Conservation (phyloP, 2,113 vertebrate genomes). For the Heteronetta atricapilla region DNA sequence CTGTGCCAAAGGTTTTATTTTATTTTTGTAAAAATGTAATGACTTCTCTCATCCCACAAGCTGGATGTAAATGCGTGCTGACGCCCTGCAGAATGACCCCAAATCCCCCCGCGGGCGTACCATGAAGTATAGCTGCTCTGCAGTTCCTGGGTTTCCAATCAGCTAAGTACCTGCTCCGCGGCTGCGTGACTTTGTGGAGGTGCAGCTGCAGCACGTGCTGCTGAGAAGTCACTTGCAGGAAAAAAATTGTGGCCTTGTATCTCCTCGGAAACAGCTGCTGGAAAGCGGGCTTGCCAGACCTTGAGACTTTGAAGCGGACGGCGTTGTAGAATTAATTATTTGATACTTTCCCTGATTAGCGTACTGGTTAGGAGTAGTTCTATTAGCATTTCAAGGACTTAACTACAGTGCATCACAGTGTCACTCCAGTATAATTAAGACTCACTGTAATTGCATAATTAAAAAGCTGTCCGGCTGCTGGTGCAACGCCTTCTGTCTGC, state of each 20-base stretch:
- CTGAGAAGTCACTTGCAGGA: conserved; percentile 6
- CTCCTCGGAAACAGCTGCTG: conserved; percentile 51
- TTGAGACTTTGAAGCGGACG: conserved; percentile 30
- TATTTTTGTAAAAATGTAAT: not conserved
- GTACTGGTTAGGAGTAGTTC: conserved; percentile 34
- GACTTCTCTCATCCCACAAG: not conserved
- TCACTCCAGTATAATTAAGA: conserved; percentile 45
- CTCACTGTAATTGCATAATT: conserved; percentile 50
- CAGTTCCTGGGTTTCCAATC: conserved; percentile 50
- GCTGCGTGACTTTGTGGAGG: conserved; percentile 35
- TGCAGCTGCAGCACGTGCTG: not conserved
- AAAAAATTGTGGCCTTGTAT: conserved; percentile 51
- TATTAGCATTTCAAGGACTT: conserved; percentile 64
- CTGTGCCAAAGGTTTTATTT: not conserved
- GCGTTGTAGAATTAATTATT: conserved; percentile 54
- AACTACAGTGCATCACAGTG: conserved; percentile 30
- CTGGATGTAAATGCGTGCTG: not conserved
- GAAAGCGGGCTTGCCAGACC: conserved; percentile 51
- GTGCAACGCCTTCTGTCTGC: not conserved
- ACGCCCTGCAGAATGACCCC: not conserved
- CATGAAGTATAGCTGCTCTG: not conserved
- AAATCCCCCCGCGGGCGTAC: not conserved
- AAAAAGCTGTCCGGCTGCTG: conserved; percentile 45
- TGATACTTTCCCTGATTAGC: conserved; percentile 55
- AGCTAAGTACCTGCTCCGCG: conserved; percentile 51